Base-by-base conservation (phyloP, 2,797 vertebrate species). In the Gymnothorax javanicus region DNA sequence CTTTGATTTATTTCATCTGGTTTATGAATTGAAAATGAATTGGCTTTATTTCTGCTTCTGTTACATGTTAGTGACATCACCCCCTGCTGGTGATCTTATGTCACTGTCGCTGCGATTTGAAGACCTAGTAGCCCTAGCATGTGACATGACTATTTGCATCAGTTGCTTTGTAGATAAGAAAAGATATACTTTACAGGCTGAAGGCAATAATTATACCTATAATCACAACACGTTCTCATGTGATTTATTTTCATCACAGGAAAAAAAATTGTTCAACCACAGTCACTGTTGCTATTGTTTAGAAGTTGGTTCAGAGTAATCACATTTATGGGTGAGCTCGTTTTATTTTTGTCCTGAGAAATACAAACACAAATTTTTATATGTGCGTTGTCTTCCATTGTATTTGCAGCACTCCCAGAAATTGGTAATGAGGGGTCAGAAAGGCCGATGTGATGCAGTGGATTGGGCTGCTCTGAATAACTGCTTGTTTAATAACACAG, bases 281-380 rank as follows among this genome's bases (percentile, higher is more conserved):
- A 5, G 73, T 50, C 73, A 77, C 33, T 50, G 4, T 77, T 77
- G 43, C 13, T 15, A 77, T 81, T 81, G 52, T 11, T 81, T 54
- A 54, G 9, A 54, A 56, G 77, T 17, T 43, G n/a, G 4, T 81
- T 81, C 77, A 8, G 77, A 81, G 50, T 54, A 52, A 50, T 54
- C 52, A n/a, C 77, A 54, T 56, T 79, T 81, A 50, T 20, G 86
- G 77, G 58, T 90, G 71, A 84, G 88, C 82, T 88, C 83, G 8
- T 81, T 90, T 87, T 33, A 57, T 69, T 8, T 43, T 91, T 85
- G 90, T 83, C 86, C 87, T 0, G 71, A 58, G 87, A 17, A 87
- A 52, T 4, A 77, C 7, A 59, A 77, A 77, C 52, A 77, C 20
- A 13, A 13, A 50, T 50, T 7, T 50, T 7, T 50, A 2, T 77